Conservation (phyloP, 2,113 vertebrate genomes). For the Gadus macrocephalus region DNA sequence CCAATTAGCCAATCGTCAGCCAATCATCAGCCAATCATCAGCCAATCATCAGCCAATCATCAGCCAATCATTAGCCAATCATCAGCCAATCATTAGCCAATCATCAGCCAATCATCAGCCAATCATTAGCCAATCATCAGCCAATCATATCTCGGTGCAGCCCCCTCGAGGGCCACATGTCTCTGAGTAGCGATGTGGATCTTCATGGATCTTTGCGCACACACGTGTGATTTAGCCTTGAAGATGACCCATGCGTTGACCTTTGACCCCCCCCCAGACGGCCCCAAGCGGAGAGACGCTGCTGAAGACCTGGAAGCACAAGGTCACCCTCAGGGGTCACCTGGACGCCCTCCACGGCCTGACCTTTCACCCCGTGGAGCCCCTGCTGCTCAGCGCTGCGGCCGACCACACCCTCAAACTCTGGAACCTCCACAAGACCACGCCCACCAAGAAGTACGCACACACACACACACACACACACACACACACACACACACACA, state of each 20-base stretch:
- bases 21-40: too few relatives aligned
- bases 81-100: too few relatives aligned
- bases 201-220: too few relatives aligned
- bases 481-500: neutral
- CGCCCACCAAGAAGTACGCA: conserved; percentile 90
- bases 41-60: too few relatives aligned
- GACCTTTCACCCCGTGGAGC: conserved; percentile 89
- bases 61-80: too few relatives aligned
- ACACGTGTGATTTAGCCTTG: neutral
- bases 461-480: conserved; percentile 64
- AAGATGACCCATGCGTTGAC: too few relatives aligned
- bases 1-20: too few relatives aligned
- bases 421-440: conserved; percentile 98
- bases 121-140: too few relatives aligned
- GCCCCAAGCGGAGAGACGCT: conserved; percentile 87
- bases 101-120: too few relatives aligned
- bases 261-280: conserved; percentile 67
- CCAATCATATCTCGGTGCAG: too few relatives aligned
- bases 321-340: conserved; percentile 93
- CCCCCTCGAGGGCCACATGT: too few relatives aligned
- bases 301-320: conserved; percentile 93
- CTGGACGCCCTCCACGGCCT: conserved; percentile 90
- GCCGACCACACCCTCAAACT: conserved; percentile 96
- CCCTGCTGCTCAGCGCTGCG: conserved; percentile 92
- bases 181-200: too few relatives aligned